Evolutionary conservation across 2,797 vertebrate species (phyloP).

Genomic region (Tachyglossus aculeatus): DNA sequence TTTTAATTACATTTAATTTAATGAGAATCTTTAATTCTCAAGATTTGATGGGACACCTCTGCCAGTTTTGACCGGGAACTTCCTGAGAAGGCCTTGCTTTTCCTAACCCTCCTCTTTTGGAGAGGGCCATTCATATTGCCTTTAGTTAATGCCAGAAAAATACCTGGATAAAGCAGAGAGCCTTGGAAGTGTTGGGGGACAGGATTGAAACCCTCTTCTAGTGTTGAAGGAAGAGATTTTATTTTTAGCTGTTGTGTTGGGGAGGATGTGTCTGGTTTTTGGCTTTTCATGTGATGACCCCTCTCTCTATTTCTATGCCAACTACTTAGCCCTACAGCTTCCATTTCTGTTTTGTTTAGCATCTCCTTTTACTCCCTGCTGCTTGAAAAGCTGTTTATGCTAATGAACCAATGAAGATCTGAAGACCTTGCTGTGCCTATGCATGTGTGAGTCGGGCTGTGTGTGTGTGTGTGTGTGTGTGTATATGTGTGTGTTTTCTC

Average conservation of each 20-base stretch:
- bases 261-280: background rate
- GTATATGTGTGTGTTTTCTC: constrained; percentile 1
- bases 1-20: no score
- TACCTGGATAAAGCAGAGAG: constrained; percentile 35
- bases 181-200: background rate
- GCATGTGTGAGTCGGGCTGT: constrained; percentile 20
- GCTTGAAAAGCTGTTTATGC: constrained; percentile 70
- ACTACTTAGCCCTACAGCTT: constrained; percentile 42
- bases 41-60: no score
- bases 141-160: constrained; percentile 51
- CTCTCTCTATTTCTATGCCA: constrained; percentile 20
- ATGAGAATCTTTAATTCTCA: no score
- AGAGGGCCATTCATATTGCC: no score
- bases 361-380: constrained; percentile 59
- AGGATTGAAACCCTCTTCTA: background rate
- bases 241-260: background rate
- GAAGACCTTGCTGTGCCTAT: constrained; percentile 53
- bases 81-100: no score
- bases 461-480: background rate
- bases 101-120: no score
- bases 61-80: no score
- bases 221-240: no score
- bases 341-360: constrained; percentile 54
- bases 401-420: constrained; percentile 60
- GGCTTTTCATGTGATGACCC: constrained; percentile 37